These are phyloP conservation scores for Physocephala rufipes DNA, from an alignment of 2,888 invertebrate species.

Conservation along the genomic window DNA sequence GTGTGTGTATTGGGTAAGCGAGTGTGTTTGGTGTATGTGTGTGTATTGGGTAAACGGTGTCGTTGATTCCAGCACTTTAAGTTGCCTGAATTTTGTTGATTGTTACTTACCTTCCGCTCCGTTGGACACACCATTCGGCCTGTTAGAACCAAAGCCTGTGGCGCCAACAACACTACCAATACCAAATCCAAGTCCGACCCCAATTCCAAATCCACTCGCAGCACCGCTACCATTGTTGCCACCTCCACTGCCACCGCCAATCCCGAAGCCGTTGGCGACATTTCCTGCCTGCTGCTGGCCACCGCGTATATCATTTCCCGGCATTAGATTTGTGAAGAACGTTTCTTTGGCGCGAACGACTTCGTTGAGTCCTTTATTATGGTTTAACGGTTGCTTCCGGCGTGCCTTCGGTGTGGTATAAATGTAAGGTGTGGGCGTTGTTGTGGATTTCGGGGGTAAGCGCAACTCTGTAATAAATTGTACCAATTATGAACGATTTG, in stretches of 20 bases:
- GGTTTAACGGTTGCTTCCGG: slow-evolving; percentile 58
- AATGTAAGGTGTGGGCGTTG: slow-evolving; percentile 60
- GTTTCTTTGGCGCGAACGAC: slow-evolving; percentile 64
- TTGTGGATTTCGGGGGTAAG: slow-evolving; percentile 64
- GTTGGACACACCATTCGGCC: slow-evolving; percentile 59
- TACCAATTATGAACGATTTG: slow-evolving; percentile 57
- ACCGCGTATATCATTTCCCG: slow-evolving; percentile 58
- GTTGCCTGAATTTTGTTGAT: slow-evolving; percentile 41
- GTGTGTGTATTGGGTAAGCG: neutral
- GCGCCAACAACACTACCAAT: slow-evolving; percentile 37
- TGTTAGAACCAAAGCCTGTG: slow-evolving; percentile 42
- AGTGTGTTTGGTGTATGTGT: too few species aligned
- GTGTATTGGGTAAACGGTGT: neutral
- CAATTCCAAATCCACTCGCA: slow-evolving; percentile 36
- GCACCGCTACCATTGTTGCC: slow-evolving; percentile 33
- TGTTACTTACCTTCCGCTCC: slow-evolving; percentile 63
- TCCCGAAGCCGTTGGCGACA: too few species aligned
- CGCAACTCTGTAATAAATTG: slow-evolving; percentile 64
- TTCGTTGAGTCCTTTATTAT: slow-evolving; percentile 64
- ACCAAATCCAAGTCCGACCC: slow-evolving; percentile 17
- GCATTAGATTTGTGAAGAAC: slow-evolving; percentile 63
- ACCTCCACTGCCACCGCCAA: slow-evolving; percentile 37
- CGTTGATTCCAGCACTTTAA: neutral
- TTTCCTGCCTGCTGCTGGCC: slow-evolving; percentile 38
- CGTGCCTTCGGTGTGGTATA: slow-evolving; percentile 62